Percentiles rank a stretch among this genome's conserved stretches.
phyloP scores from a whole-genome alignment of 2,797 vertebrate genomes.

The Hippopotamyrus pictus region DNA sequence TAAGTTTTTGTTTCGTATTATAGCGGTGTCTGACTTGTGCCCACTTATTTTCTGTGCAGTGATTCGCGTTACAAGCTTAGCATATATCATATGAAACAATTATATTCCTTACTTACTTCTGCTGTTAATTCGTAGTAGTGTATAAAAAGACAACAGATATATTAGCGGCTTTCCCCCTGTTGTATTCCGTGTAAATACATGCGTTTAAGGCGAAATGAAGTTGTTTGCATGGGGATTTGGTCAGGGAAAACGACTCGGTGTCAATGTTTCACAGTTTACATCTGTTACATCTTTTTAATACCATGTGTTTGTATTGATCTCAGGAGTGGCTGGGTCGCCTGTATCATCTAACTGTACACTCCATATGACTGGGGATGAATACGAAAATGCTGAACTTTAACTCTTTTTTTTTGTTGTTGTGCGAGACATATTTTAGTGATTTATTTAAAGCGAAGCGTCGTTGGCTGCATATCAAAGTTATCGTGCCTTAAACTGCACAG shows the following conservation, averaged over 20 bases:
- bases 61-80: background rate
- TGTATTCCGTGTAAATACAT: background rate
- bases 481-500: background rate
- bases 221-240: background rate
- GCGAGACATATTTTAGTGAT: background rate
- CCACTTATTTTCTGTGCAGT: slow-evolving; percentile 1
- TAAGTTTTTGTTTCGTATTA: slow-evolving; percentile 12
- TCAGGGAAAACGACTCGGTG: slow-evolving; percentile 62
- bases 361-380: slow-evolving; percentile 22
- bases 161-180: background rate
- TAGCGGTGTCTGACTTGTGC: background rate
- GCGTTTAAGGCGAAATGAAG: background rate
- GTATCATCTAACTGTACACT: slow-evolving; percentile 49
- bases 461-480: background rate
- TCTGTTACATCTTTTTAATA: slow-evolving; percentile 73
- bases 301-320: slow-evolving; percentile 68
- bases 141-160: background rate
- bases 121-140: background rate
- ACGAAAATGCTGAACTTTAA: background rate
- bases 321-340: slow-evolving; percentile 53
- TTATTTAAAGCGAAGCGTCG: background rate
- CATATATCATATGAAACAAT: slow-evolving; percentile 7
- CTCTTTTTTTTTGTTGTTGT: background rate
- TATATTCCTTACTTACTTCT: background rate
- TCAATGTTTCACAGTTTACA: slow-evolving; percentile 71